Conservation (phyloP, 2,797 vertebrate species). For the Chiloscyllium punctatum region DNA sequence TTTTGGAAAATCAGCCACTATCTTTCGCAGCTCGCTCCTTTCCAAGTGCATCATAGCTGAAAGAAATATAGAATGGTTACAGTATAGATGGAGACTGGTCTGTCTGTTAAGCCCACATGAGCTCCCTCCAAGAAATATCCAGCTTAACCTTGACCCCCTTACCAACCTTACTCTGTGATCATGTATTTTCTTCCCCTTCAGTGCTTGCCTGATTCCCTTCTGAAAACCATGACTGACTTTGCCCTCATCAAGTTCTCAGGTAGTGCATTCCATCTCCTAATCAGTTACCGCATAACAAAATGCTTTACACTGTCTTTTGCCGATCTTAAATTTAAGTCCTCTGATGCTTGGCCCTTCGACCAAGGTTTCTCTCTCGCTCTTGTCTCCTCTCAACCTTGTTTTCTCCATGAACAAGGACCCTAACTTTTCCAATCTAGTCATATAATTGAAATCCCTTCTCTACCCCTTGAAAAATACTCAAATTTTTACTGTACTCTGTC, state of each 20-base stretch:
- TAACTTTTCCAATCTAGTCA: not conserved
- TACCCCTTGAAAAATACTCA: not conserved
- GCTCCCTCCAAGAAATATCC: not conserved
- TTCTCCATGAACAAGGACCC: not conserved
- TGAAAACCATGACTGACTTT: not conserved
- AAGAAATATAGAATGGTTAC: not conserved
- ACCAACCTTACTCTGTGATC: not conserved
- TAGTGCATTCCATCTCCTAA: not conserved
- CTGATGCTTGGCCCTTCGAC: not conserved
- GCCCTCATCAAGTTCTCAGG: too few species aligned
- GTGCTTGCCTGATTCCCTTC: not conserved
- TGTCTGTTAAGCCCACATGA: not conserved
- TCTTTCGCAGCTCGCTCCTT: conserved; percentile 56
- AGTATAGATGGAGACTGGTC: not conserved
- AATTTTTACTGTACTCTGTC: not conserved
- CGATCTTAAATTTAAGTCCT: not conserved
- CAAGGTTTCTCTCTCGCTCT: not conserved
- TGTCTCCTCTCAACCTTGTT: not conserved
- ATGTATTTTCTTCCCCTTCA: not conserved
- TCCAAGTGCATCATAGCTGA: conserved; percentile 66
- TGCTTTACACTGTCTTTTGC: not conserved
- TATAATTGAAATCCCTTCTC: not conserved
- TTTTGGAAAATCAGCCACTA: conserved; percentile 53
- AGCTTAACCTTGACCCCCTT: not conserved
- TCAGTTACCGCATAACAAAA: not conserved